Evolutionary conservation across 2,797 vertebrate genomes (phyloP), one percentile per base, ranked within the genome.

Genomic region (Fratercula arctica): DNA sequence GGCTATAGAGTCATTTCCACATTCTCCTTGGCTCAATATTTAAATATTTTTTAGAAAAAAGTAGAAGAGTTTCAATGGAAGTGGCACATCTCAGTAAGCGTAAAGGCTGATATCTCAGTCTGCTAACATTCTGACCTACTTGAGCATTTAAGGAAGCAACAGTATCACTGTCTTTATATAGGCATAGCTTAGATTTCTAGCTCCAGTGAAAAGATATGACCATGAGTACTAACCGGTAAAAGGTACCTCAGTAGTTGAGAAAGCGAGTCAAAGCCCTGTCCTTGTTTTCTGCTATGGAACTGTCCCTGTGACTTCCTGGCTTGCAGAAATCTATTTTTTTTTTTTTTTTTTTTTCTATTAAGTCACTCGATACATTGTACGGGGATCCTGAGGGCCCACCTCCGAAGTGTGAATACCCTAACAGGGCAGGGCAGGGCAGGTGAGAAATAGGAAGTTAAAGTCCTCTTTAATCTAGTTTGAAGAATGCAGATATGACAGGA

Each of bases 31-130:
- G 14, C 31, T 91, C 41, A 74, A 75, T 81, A 41, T 68, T 88
- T 51, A 64, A 70, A 50, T 70, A 74, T 77, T 92, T 92, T 92
- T 83, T 57, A 64, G 45, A 48, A 23, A 48, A 63, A 84, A 70
- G n/a, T 54, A 37, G 29, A 76, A 74, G 37, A 66, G 6, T 84
- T 86, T 89, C 69, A 70, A 13, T 63, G 29, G 24, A 86, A 84
- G 26, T 56, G 76, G 67, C 66, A 84, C 16, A 37, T 88, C 80
- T 84, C 51, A 59, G 39, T n/a, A 80, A 63, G 18, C 6, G 4
- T 50, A 77, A 93, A 90, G 60, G 21, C 24, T 80, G 67, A 3
- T 72, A 54, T 84, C 33, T 69, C 43, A 31, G 25, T 48, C 46
- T 92, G 48, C 46, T 91, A 50, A 50, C 54, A 69, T 69, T 80